A percentile compares a stretch with the other conserved stretches of the same genome.
Conservation (phyloP, 2,113 vertebrate genomes). For the Syngnathus scovelli region DNA sequence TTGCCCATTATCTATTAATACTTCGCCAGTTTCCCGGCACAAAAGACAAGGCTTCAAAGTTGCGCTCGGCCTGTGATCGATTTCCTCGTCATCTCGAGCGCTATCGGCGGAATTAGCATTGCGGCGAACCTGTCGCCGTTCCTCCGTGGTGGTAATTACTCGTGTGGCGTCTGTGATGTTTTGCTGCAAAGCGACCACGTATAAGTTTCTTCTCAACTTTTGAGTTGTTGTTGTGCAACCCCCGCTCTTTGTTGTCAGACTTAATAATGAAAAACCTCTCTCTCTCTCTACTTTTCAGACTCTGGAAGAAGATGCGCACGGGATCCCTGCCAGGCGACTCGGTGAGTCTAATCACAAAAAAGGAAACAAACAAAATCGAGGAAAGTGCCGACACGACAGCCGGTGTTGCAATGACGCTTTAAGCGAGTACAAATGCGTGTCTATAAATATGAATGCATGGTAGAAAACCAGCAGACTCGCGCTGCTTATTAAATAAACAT, state of each 20-base stretch:
- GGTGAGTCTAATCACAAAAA: constrained; percentile 55
- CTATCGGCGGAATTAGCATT: constrained; percentile 58
- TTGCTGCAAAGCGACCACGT: neutral
- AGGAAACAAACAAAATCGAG: neutral
- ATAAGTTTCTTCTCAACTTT: constrained; percentile 12
- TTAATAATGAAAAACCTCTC: constrained; percentile 26
- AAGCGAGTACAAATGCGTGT: neutral
- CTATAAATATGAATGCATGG: neutral
- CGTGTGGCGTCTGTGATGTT: constrained; percentile 9
- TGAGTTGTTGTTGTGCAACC: constrained; percentile 4
- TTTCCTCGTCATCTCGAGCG: constrained; percentile 44
- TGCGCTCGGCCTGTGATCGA: constrained; percentile 50
- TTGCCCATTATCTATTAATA: constrained; percentile 62
- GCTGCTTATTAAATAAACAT: constrained; percentile 6
- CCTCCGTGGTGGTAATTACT: constrained; percentile 53
- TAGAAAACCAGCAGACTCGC: neutral
- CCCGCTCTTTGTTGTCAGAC: neutral
- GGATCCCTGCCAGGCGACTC: constrained; percentile 56
- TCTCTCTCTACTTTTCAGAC: constrained; percentile 57
- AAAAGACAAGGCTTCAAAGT: constrained; percentile 49
- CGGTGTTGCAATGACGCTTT: neutral
- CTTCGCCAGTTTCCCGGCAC: constrained; percentile 24
- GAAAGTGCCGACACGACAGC: neutral
- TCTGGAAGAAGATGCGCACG: constrained; percentile 47
- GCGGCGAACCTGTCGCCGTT: constrained; percentile 53